phyloP scores from a whole-genome alignment of 1,140 invertebrate genomes.

The Caenorhabditis elegans region DNA sequence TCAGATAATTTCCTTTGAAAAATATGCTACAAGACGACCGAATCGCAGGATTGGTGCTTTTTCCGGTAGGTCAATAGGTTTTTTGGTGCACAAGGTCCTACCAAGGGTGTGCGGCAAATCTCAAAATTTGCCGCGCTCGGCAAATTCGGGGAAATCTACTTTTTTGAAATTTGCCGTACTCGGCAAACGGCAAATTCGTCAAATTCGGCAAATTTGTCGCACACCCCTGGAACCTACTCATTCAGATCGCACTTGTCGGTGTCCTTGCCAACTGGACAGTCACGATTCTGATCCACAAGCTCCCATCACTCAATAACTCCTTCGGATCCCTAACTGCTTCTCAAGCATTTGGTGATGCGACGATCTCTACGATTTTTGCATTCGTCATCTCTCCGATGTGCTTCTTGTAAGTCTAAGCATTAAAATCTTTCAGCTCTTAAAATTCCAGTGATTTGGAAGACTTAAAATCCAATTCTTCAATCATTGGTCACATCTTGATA shows the following conservation, averaged over 20 bases:
- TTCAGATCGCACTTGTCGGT: background rate
- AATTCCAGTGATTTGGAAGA: background rate
- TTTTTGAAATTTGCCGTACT: too few species aligned
- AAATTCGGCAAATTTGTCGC: too few species aligned
- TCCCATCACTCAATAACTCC: background rate
- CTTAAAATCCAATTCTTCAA: background rate
- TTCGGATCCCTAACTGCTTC: background rate
- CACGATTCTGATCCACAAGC: background rate
- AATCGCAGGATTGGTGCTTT: background rate
- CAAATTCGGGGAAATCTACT: too few species aligned
- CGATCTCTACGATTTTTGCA: background rate
- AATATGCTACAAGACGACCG: background rate
- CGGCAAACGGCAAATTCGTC: too few species aligned
- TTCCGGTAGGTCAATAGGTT: background rate
- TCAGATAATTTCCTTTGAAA: too few species aligned
- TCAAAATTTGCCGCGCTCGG: too few species aligned
- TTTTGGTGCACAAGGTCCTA: too few species aligned
- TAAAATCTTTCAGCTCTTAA: background rate
- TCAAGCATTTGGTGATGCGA: background rate
- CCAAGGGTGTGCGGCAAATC: too few species aligned
- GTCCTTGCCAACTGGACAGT: background rate
- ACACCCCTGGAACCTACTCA: too few species aligned
- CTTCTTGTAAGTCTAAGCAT: too few species aligned
- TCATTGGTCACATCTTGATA: too few species aligned
- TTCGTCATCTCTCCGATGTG: background rate